Percentiles rank a stretch among this genome's conserved stretches.
Evolutionary conservation across 35 echinoderm and acorn worm genomes (phyloP).

Genomic region (Apostichopus japonicus): DNA sequence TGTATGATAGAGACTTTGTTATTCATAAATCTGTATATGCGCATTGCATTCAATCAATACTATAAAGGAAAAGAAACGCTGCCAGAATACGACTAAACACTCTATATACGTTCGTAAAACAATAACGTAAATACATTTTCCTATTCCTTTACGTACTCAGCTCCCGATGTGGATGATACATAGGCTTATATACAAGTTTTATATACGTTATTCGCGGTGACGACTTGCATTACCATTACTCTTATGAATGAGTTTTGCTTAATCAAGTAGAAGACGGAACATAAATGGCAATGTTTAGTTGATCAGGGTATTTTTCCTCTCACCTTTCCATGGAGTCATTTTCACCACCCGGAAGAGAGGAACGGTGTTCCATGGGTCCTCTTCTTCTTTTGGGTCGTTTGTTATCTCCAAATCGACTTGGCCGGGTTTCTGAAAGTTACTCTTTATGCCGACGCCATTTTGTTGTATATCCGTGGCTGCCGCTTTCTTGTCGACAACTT

Average conservation of each 20-base stretch:
- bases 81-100: no score
- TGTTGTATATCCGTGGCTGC: neutral
- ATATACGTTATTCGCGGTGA: neutral
- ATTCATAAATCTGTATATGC: no score
- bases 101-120: no score
- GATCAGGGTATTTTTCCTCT: neutral
- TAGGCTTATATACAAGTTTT: neutral
- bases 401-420: neutral
- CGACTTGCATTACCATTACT: neutral
- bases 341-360: constrained; percentile 24
- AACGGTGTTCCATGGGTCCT: constrained; percentile 44
- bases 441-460: neutral
- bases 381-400: constrained; percentile 12
- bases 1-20: no score
- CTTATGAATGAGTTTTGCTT: neutral
- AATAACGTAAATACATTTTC: no score
- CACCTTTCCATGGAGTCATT: constrained; percentile 34
- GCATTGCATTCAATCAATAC: no score
- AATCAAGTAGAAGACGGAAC: neutral
- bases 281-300: neutral
- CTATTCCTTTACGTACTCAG: no score
- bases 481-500: neutral
- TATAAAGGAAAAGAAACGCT: no score
- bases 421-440: neutral
- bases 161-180: no score